Conservation (phyloP, 2,888 invertebrate species). For the Aphidius colemani region DNA sequence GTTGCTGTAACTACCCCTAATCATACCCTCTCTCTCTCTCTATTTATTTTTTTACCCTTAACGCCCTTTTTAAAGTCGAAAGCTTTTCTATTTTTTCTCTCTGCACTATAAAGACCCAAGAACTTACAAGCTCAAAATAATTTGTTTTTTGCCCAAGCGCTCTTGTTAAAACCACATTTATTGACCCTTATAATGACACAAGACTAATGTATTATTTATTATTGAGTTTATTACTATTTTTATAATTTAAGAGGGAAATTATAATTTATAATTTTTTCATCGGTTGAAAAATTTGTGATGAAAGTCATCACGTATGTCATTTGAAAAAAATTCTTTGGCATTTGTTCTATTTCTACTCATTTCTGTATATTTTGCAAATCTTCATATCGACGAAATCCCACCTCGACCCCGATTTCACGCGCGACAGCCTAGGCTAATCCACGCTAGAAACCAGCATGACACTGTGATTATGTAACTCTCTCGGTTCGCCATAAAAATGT, state of each 20-base stretch:
- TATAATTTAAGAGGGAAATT: no score
- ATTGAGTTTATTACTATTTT: no score
- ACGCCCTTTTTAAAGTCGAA: slow-evolving; percentile 25
- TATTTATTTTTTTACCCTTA: slow-evolving; percentile 3
- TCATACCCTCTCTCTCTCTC: neutral
- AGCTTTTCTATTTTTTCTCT: neutral
- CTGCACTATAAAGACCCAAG: no score
- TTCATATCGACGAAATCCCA: slow-evolving; percentile 32
- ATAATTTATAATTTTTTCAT: no score
- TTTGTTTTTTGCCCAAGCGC: neutral
- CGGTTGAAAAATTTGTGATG: no score
- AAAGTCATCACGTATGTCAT: slow-evolving; percentile 4
- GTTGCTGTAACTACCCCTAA: slow-evolving; percentile 12
- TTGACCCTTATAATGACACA: slow-evolving; percentile 22
- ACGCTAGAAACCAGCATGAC: slow-evolving; percentile 21
- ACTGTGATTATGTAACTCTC: slow-evolving; percentile 7
- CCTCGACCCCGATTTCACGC: slow-evolving; percentile 32
- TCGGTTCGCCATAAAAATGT: no score
- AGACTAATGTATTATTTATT: neutral
- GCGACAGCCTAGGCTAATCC: slow-evolving; percentile 30
- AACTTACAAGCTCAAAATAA: no score
- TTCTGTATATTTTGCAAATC: slow-evolving; percentile 24
- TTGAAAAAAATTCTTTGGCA: slow-evolving; percentile 18
- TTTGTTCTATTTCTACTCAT: slow-evolving; percentile 26
- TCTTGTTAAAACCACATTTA: slow-evolving; percentile 11